Base-by-base conservation (phyloP, 2,113 vertebrate species). In the Entosphenus tridentatus region DNA sequence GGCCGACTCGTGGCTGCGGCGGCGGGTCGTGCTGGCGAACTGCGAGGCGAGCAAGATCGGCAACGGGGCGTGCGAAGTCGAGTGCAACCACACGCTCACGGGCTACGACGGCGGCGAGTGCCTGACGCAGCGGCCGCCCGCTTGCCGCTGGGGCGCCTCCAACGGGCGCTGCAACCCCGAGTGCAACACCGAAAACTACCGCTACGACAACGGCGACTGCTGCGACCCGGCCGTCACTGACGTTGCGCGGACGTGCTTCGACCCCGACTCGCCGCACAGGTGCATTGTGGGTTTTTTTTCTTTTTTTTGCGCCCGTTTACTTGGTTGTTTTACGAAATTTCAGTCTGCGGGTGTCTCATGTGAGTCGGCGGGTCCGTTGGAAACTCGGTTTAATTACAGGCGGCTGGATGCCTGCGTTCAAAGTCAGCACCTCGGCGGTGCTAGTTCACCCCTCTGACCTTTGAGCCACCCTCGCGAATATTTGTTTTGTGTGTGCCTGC, bases 231-330 rank as follows among this genome's bases (percentile, higher is more conserved):
- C 84, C 56, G 82, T 95, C 77, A 97, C 93, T 0, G 88, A 98
- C n/a, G 92, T 98, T 79, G 93, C 92, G 73, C 90, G 87, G 81
- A 97, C 91, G 0, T 98, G 93, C 79, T 95, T 97, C 77, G 87
- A 95, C 72, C 89, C 87, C 0, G 83, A 87, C 59, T 97, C 89
- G 73, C 85, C 82, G 16, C 76, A 91, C 86, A 98, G 89, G 93
- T 98, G 87, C 76, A 16, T 65, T 11, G 10, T 65, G 62, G 21
- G 21, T 39, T 39, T 39, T 39, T 39, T 39, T 39, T 39, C 3
- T 39, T 39, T 39, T 39, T 39, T 39, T 39, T 39, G 18, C 18
- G 18, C 18, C 3, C 18, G 18, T 21, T 21, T 21, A 21, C 18
- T 21, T 2, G 18, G 18, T 21, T 21, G 18, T 2, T 21, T 21